Conservation (phyloP, 2,113 vertebrate species). For the Apteryx mantelli region DNA sequence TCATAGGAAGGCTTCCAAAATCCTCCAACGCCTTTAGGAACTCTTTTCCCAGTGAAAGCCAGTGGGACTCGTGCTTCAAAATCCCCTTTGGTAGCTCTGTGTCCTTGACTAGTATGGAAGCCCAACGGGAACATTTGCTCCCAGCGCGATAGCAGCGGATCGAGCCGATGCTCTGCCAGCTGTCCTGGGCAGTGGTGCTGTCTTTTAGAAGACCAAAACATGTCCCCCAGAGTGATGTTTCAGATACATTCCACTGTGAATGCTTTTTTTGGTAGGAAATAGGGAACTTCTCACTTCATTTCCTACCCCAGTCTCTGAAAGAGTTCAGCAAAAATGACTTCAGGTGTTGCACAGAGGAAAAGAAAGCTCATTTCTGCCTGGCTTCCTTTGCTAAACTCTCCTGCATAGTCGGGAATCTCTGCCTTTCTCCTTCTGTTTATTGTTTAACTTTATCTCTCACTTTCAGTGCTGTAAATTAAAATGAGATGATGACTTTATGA, state of each 20-base stretch:
- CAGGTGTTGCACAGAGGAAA: background rate
- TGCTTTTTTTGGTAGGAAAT: background rate
- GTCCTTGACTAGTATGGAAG: background rate
- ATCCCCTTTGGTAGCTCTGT: background rate
- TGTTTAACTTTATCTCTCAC: constrained; percentile 61
- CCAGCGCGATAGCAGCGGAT: accelerated
- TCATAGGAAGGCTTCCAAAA: background rate
- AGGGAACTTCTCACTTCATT: background rate
- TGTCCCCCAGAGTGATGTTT: background rate
- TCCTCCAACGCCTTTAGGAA: background rate
- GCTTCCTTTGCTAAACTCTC: background rate
- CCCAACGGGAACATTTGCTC: background rate
- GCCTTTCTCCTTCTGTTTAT: constrained; percentile 21
- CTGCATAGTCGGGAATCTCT: background rate
- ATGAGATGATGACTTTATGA: constrained; percentile 42
- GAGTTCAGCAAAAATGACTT: background rate
- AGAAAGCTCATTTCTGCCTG: background rate
- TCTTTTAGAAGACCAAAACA: background rate
- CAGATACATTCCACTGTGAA: background rate
- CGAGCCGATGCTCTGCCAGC: background rate
- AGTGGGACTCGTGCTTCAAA: background rate
- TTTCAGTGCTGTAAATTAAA: constrained; percentile 61
- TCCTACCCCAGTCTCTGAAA: background rate
- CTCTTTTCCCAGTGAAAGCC: background rate
- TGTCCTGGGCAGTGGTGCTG: background rate